Conservation (phyloP, 2,113 vertebrate genomes). For the Odocoileus virginianus region DNA sequence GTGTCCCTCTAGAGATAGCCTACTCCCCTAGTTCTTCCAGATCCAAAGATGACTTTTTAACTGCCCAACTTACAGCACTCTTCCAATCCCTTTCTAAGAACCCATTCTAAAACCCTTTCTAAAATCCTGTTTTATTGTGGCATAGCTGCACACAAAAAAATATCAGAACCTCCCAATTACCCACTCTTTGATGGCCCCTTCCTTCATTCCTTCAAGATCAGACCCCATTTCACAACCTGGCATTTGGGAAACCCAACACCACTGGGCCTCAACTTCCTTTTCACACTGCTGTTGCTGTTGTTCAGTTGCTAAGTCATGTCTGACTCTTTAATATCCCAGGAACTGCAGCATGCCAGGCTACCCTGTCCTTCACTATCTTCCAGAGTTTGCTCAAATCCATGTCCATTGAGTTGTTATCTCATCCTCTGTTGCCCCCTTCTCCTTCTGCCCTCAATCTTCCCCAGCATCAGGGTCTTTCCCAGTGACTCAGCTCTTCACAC, state of each 20-base stretch:
- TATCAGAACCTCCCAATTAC: background rate
- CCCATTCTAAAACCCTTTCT: background rate
- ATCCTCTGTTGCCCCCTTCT: background rate
- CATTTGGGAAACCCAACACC: background rate
- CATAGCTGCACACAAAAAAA: background rate
- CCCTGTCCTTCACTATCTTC: background rate
- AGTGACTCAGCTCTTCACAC: background rate
- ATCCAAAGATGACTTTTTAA: background rate
- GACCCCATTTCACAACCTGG: background rate
- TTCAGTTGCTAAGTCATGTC: background rate
- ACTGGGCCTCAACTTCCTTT: background rate
- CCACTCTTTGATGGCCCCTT: background rate
- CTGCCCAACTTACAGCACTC: background rate
- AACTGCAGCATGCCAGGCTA: background rate
- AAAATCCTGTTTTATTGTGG: background rate
- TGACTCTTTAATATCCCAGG: background rate
- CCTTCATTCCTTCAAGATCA: background rate
- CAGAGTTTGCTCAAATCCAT: background rate
- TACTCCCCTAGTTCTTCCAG: background rate
- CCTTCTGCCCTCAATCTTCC: background rate
- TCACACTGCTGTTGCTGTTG: background rate
- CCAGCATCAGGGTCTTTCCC: background rate
- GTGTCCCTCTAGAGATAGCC: background rate
- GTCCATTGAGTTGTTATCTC: background rate
- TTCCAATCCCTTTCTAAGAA: slow-evolving; percentile 28